Evolutionary conservation across 2,888 invertebrate genomes (phyloP).

Genomic region (Nephrotoma appendiculata): DNA sequence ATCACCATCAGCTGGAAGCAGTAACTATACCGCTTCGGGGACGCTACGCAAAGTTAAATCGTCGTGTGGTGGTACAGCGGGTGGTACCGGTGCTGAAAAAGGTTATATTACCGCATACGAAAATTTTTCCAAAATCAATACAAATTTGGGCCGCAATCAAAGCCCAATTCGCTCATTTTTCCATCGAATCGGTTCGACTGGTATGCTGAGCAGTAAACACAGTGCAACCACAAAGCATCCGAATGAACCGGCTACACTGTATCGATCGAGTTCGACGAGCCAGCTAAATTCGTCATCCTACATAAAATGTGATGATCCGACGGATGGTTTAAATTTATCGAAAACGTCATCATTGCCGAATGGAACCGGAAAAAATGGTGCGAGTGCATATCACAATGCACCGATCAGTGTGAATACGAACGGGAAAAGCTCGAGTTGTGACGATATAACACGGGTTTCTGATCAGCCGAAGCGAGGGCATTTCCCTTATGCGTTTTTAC

Average conservation of each 20-base stretch:
- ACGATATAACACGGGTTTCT: constrained; percentile 50
- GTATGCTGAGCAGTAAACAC: constrained; percentile 46
- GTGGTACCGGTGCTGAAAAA: constrained; percentile 17
- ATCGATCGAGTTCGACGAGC: constrained; percentile 63
- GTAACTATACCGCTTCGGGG: constrained; percentile 9
- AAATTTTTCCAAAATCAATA: constrained; percentile 11
- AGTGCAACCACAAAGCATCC: constrained; percentile 23
- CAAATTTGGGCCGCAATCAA: constrained; percentile 16
- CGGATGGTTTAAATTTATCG: constrained; percentile 55
- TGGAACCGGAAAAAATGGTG: background rate
- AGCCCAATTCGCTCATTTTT: constrained; percentile 59
- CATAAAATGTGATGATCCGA: constrained; percentile 64
- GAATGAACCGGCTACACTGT: constrained; percentile 30
- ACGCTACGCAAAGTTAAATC: constrained; percentile 12
- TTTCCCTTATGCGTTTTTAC: constrained; percentile 62
- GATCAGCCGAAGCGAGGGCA: constrained; percentile 44
- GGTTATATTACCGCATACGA: constrained; percentile 13
- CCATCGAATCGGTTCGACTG: constrained; percentile 61
- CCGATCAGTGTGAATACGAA: background rate
- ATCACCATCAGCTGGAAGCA: constrained; percentile 12
- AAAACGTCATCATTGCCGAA: constrained; percentile 17
- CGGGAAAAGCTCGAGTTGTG: constrained; percentile 54
- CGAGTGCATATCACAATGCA: background rate
- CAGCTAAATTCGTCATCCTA: constrained; percentile 51
- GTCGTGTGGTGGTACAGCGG: constrained; percentile 31